A percentile compares a stretch with the other conserved stretches of the same genome.
These are phyloP conservation scores for Lanistes nyassanus DNA, from an alignment of 1,140 invertebrate genomes.

Conservation along the genomic window DNA sequence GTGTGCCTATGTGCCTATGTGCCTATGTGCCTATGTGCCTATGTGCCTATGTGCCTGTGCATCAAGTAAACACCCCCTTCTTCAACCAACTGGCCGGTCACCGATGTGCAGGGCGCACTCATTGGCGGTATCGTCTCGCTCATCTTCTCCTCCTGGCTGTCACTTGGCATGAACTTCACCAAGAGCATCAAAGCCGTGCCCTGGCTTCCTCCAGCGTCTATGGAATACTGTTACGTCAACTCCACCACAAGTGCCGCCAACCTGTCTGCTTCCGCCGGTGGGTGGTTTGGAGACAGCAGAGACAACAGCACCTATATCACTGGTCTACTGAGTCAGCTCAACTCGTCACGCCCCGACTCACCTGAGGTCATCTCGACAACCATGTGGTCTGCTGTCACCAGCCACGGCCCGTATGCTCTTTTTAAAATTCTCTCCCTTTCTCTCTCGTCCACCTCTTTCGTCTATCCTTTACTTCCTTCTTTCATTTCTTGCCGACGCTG, in stretches of 20 bases:
- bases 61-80: too few relatives aligned
- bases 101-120: slow-evolving; percentile 32
- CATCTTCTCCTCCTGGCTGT: slow-evolving; percentile 35
- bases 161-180: slow-evolving; percentile 37
- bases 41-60: background rate
- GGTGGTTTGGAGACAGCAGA: background rate
- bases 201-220: slow-evolving; percentile 30
- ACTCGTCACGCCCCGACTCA: background rate
- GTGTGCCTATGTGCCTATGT: background rate
- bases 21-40: background rate
- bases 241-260: slow-evolving; percentile 5
- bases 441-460: background rate
- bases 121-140: slow-evolving; percentile 25
- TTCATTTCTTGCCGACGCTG: background rate
- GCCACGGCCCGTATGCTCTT: background rate
- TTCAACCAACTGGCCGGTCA: too few relatives aligned
- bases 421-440: background rate
- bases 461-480: background rate
- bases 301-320: background rate
- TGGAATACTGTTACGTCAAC: slow-evolving; percentile 27
- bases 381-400: background rate
- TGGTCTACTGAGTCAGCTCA: background rate
- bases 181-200: slow-evolving; percentile 28
- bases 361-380: background rate
- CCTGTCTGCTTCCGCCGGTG: background rate